Evolutionary conservation across 2,888 invertebrate species (phyloP).

Genomic region (Aquatica leii): DNA sequence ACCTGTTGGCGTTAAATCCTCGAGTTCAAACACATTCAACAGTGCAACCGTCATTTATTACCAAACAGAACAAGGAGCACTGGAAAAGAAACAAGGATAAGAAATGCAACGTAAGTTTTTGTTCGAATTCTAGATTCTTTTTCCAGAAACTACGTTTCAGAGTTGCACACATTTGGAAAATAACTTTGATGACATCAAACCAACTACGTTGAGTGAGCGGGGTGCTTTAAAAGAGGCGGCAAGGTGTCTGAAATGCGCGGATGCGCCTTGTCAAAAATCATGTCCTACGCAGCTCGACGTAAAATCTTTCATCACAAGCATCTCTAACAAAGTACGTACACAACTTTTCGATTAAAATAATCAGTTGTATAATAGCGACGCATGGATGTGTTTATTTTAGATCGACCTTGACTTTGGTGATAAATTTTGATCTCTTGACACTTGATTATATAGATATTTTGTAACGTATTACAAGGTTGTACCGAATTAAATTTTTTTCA

Average conservation of each 20-base stretch:
- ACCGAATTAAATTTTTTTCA: too few relatives aligned
- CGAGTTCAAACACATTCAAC: slow-evolving; percentile 78
- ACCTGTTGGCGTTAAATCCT: slow-evolving; percentile 86
- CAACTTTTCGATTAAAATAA: background rate
- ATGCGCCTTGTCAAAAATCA: slow-evolving; percentile 98
- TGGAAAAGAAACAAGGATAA: slow-evolving; percentile 95
- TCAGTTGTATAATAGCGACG: background rate
- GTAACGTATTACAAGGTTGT: too few relatives aligned
- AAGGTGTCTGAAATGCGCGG: slow-evolving; percentile 90
- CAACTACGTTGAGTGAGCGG: slow-evolving; percentile 95
- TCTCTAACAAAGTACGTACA: slow-evolving; percentile 84
- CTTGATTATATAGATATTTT: too few relatives aligned
- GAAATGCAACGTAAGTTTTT: slow-evolving; percentile 78
- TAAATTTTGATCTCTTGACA: too few relatives aligned
- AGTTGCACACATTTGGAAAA: slow-evolving; percentile 76
- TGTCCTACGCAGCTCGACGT: slow-evolving; percentile 98
- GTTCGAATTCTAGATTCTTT: too few relatives aligned
- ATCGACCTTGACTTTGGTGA: too few relatives aligned
- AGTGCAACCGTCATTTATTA: slow-evolving; percentile 82
- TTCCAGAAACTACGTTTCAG: too few relatives aligned
- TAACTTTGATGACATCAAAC: slow-evolving; percentile 97
- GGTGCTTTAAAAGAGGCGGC: slow-evolving; percentile 91
- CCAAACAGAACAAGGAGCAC: slow-evolving; percentile 87
- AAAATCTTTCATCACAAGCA: slow-evolving; percentile 96
- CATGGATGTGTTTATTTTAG: too few relatives aligned